Conservation (phyloP, 2,797 vertebrate species). For the Taeniopygia guttata region DNA sequence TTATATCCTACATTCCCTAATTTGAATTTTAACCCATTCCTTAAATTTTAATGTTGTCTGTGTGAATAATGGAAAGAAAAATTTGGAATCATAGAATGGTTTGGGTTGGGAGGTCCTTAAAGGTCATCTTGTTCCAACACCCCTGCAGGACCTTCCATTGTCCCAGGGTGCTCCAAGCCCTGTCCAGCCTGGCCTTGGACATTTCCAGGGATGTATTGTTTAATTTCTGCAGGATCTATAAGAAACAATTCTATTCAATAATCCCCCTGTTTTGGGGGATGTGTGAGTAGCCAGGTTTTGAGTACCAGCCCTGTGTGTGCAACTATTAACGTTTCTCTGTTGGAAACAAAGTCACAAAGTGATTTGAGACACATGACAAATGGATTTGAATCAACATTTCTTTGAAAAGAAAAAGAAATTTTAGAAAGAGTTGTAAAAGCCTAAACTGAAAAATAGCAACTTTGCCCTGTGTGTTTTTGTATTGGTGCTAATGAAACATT, state of each 20-base stretch:
- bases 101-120: background rate
- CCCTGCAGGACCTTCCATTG: background rate
- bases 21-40: background rate
- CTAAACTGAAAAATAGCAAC: background rate
- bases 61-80: background rate
- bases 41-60: background rate
- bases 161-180: background rate
- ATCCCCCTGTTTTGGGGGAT: accelerated
- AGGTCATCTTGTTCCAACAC: accelerated
- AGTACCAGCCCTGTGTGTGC: background rate
- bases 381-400: background rate
- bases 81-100: background rate
- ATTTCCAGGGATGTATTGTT: background rate
- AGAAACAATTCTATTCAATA: background rate
- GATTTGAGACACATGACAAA: background rate
- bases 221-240: background rate
- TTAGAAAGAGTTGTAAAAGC: background rate
- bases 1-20: background rate
- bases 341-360: background rate
- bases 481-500: background rate
- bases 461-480: background rate
- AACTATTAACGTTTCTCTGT: background rate
- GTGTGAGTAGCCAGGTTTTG: background rate
- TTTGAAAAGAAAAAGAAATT: background rate
- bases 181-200: background rate